A percentile compares a stretch with the other conserved stretches of the same genome.
Evolutionary conservation across 2,113 vertebrate species (phyloP).

Genomic region (Vidua macroura): DNA sequence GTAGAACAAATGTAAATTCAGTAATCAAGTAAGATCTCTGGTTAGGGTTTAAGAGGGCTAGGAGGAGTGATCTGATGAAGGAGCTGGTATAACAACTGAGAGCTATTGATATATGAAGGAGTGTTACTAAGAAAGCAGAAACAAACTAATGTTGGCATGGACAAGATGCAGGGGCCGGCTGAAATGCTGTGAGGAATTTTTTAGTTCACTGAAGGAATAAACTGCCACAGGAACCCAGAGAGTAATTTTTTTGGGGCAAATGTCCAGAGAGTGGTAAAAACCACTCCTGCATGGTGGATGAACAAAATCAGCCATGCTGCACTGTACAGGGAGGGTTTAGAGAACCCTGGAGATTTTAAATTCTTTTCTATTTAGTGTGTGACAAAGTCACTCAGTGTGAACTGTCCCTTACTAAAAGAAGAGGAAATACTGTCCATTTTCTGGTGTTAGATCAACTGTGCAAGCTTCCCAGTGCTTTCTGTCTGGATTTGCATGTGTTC

Average conservation of each 20-base stretch:
- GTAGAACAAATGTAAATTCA: not conserved
- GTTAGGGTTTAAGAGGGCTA: not conserved
- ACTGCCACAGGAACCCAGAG: not conserved
- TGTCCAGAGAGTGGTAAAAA: not conserved
- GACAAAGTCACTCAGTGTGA: not conserved
- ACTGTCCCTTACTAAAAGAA: not conserved
- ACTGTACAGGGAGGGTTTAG: not conserved
- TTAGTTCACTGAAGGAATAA: not conserved
- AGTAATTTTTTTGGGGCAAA: not conserved
- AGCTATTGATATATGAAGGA: not conserved
- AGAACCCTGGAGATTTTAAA: not conserved
- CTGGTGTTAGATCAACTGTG: not conserved
- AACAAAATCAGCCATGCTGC: not conserved
- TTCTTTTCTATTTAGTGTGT: not conserved
- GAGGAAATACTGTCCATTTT: not conserved
- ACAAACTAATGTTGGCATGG: not conserved
- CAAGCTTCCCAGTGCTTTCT: not conserved
- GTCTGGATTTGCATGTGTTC: not conserved
- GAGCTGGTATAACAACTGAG: not conserved
- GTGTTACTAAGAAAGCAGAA: not conserved
- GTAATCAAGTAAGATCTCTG: not conserved
- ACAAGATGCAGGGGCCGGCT: not conserved
- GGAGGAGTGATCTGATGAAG: not conserved
- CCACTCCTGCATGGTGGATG: not conserved
- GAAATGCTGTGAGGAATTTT: not conserved